Percentiles rank a stretch among this genome's conserved stretches.
Evolutionary conservation across 2,113 vertebrate species (phyloP).

Genomic region (Rattus norvegicus): GRCr8 NC_086021.1:54912001-54912500

Average conservation of each 20-base stretch:
- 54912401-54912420: neutral
- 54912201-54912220: neutral
- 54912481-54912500: constrained; percentile 12
- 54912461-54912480: constrained; percentile 47
- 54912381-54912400: neutral
- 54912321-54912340: neutral
- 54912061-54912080: neutral
- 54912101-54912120: neutral
- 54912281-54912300: neutral
- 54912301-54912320: neutral
- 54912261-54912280: neutral
- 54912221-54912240: neutral
- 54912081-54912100: neutral
- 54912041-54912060: neutral
- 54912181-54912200: neutral
- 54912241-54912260: neutral
- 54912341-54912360: neutral
- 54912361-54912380: constrained; percentile 51
- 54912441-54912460: neutral
- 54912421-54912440: constrained; percentile 12
- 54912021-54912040: neutral
- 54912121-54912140: neutral
- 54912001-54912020: neutral
- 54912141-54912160: neutral
- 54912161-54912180: neutral